Conservation (phyloP, 23 tunicate genomes). For the Ciona savignyi region DNA sequence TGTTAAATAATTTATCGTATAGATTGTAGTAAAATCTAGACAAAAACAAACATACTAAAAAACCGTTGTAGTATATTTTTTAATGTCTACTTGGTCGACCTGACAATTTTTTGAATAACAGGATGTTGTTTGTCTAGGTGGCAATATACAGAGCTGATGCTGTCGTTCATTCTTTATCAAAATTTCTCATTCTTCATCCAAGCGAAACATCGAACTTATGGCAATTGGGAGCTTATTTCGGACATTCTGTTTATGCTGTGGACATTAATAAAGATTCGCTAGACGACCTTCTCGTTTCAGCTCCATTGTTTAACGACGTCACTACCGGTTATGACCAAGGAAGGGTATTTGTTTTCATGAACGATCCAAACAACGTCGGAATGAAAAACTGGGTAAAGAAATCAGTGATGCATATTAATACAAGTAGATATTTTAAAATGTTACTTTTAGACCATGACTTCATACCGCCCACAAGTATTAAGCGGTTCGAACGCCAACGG, state of each 20-base stretch:
- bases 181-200: background rate
- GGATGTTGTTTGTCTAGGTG: background rate
- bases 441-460: background rate
- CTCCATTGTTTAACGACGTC: constrained; percentile 13
- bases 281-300: constrained; percentile 27
- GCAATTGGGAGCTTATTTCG: constrained; percentile 39
- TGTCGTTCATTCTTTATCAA: background rate
- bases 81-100: too few species aligned
- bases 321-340: constrained; percentile 38
- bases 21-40: too few species aligned
- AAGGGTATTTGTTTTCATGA: constrained; percentile 41
- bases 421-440: too few species aligned
- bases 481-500: constrained; percentile 4
- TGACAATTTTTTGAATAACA: background rate
- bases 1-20: too few species aligned
- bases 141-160: background rate
- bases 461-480: constrained; percentile 4
- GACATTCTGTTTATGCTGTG: constrained; percentile 15
- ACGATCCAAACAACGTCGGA: constrained; percentile 12
- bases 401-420: too few species aligned
- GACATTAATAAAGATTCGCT: constrained; percentile 17
- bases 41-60: too few species aligned
- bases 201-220: constrained; percentile 2
- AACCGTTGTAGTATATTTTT: too few species aligned
- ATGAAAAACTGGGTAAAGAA: background rate